Evolutionary conservation across 2,888 invertebrate genomes (phyloP).

Genomic region (Trissolcus japonicus): DNA sequence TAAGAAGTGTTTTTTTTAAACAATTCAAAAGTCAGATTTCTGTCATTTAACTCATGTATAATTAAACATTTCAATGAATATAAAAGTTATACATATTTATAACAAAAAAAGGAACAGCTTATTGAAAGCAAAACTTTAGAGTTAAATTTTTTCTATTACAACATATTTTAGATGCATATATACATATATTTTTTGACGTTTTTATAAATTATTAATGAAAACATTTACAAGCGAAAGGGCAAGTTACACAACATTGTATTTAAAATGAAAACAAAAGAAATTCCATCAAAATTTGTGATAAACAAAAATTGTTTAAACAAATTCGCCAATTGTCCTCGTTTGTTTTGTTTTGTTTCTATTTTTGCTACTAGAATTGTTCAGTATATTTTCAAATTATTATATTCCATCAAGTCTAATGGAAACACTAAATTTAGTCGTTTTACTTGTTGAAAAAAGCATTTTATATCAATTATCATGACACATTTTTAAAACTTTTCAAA

Average conservation of each 20-base stretch:
- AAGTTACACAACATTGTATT: slow-evolving; percentile 49
- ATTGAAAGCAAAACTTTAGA: slow-evolving; percentile 46
- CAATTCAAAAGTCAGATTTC: neutral
- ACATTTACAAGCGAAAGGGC: slow-evolving; percentile 41
- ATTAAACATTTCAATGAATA: slow-evolving; percentile 1
- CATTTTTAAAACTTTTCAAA: slow-evolving; percentile 47
- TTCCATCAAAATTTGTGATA: slow-evolving; percentile 44
- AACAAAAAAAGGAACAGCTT: slow-evolving; percentile 22
- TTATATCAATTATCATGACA: slow-evolving; percentile 45
- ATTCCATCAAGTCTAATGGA: neutral
- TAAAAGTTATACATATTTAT: slow-evolving; percentile 32
- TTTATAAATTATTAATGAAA: slow-evolving; percentile 47
- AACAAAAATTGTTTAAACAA: slow-evolving; percentile 33
- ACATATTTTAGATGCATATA: slow-evolving; percentile 56
- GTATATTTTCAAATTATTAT: slow-evolving; percentile 43
- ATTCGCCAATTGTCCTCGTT: slow-evolving; percentile 49
- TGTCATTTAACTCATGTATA: neutral
- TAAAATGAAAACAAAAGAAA: slow-evolving; percentile 21
- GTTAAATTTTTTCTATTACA: slow-evolving; percentile 53
- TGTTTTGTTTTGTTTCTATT: slow-evolving; percentile 47
- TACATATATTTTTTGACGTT: slow-evolving; percentile 54
- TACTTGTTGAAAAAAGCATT: slow-evolving; percentile 24
- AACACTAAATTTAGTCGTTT: slow-evolving; percentile 20
- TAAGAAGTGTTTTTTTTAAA: slow-evolving; percentile 34
- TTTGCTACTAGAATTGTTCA: slow-evolving; percentile 55